Percentiles rank a stretch among this genome's conserved stretches.
Evolutionary conservation across 2,113 vertebrate genomes (phyloP).

Genomic region (Mesitornis unicolor): DNA sequence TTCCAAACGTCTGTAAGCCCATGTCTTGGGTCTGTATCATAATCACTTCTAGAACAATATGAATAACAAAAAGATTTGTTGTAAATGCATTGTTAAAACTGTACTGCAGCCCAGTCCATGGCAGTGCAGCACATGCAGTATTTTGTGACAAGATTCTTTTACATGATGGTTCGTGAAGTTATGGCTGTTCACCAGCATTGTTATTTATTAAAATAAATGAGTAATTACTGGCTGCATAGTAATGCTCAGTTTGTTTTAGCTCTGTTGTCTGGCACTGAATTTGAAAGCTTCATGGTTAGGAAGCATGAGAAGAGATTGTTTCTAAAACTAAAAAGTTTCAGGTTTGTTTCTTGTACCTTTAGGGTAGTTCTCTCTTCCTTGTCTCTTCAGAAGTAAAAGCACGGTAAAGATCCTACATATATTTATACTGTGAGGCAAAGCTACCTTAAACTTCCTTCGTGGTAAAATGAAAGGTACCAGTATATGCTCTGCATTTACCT

Average conservation of each 20-base stretch:
- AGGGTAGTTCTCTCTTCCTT: background rate
- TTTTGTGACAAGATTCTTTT: background rate
- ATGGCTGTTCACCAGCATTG: background rate
- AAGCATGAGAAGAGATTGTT: background rate
- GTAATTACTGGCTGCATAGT: accelerated
- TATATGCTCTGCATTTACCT: background rate
- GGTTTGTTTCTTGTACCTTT: background rate
- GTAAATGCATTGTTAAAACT: background rate
- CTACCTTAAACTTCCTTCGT: background rate
- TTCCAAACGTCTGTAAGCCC: background rate
- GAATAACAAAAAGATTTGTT: background rate
- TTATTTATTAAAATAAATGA: background rate
- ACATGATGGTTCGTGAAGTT: accelerated
- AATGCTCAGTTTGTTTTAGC: background rate
- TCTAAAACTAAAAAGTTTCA: background rate
- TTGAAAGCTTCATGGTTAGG: background rate
- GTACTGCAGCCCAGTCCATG: accelerated
- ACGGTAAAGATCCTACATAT: background rate
- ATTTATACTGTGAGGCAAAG: background rate
- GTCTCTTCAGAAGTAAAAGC: background rate
- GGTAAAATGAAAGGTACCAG: background rate
- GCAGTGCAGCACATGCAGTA: accelerated
- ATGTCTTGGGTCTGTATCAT: background rate
- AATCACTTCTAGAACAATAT: background rate
- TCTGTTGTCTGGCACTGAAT: background rate